A percentile compares a stretch with the other conserved stretches of the same genome.
phyloP scores from a whole-genome alignment of 2,888 invertebrate genomes.

The Melanotus villosus region DNA sequence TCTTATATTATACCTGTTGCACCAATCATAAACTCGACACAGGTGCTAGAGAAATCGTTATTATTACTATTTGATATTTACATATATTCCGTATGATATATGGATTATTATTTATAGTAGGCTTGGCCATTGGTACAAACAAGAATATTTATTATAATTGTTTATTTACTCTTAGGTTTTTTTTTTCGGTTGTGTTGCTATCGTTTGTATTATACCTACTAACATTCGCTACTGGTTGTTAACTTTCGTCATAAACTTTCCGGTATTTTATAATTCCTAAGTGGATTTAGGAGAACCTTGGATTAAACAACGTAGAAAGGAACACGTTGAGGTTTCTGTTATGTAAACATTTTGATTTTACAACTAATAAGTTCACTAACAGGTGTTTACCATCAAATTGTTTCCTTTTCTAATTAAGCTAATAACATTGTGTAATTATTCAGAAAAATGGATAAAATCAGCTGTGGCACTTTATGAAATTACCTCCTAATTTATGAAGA shows the following conservation, averaged over 20 bases:
- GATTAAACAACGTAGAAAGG: neutral
- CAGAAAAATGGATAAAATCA: no score
- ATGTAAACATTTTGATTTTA: no score
- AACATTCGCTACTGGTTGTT: neutral
- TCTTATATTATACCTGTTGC: constrained; percentile 53
- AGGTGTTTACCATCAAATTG: no score
- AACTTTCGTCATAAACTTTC: neutral
- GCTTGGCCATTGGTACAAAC: constrained; percentile 46
- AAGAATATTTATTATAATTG: constrained; percentile 24
- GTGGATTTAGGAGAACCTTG: constrained; percentile 1
- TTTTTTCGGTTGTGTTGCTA: neutral
- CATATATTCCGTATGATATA: constrained; percentile 29
- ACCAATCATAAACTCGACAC: constrained; percentile 59
- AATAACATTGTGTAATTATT: no score
- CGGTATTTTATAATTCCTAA: neutral
- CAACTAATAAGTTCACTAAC: no score
- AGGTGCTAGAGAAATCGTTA: constrained; percentile 62
- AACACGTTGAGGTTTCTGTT: neutral
- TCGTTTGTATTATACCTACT: neutral
- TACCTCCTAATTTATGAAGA: no score
- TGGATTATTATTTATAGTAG: constrained; percentile 28
- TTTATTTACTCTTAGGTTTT: constrained; percentile 15
- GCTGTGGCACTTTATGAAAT: no score
- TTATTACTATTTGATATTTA: constrained; percentile 50
- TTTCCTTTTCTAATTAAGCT: no score